Base-by-base conservation (phyloP, 2,888 invertebrate genomes). In the Furcula furcula region DNA sequence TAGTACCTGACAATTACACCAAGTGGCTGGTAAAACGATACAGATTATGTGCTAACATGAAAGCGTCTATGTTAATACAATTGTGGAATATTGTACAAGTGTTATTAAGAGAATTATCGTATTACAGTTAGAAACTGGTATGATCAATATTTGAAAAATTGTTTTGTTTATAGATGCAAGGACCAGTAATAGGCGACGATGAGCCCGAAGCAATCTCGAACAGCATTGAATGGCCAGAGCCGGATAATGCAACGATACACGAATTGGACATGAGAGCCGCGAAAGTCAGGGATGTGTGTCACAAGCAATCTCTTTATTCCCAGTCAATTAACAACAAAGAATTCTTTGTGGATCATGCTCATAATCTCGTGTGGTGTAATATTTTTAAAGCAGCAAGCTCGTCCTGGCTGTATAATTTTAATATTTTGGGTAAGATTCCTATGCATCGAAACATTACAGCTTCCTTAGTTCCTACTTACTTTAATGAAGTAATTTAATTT, bases 401-500 rank as follows among this genome's bases (percentile, higher is more conserved):
- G n/a, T 93, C 92, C 5, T 94, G 94, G 94, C 90, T 94, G 82
- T 93, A 94, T 73, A 94, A 94, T 76, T 94, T 94, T 65, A 94
- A 94, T 76, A 90, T 93, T 60, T 87, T 94, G 40, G 94, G 94
- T 82, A 67, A 52, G 53, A 20, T 12, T n/a, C 7, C 9, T n/a
- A 20, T 4, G n/a, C 4, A 20, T 20, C 4, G 2, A 20, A 20
- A 20, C 3, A 20, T 7, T 4, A n/a, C 5, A 20, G n/a, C n/a
- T 7, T n/a, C n/a, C 3, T 19, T 19, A 1, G 5, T 19, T 19
- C 7, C 16, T 16, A 16, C 16, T 16, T 4, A 16, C 4, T 10
- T 21, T 21, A 21, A 21, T 6, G n/a, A n/a, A 6, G 6, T 10
- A 1, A 21, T 3, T 3, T 10, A 10, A 18, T 29, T 31, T 22